Evolutionary conservation across 2,113 vertebrate species (phyloP).

Genomic region (Notiomystis cincta): DNA sequence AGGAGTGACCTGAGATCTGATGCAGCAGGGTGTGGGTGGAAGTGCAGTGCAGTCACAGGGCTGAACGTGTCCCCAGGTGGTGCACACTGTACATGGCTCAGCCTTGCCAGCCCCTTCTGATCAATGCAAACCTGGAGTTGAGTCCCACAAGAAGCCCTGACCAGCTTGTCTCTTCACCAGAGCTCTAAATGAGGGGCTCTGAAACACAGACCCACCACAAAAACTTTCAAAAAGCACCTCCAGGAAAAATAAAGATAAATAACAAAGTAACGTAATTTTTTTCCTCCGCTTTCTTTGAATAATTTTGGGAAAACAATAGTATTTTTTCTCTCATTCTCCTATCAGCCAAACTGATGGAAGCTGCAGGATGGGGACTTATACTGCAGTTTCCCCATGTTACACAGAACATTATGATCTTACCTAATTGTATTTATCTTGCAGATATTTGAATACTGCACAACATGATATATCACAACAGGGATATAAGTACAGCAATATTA

Average conservation of each 20-base stretch:
- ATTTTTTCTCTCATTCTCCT: background rate
- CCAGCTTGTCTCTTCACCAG: background rate
- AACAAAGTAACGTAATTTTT: background rate
- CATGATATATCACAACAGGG: background rate
- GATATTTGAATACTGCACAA: background rate
- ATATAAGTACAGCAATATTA: background rate
- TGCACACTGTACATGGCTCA: background rate
- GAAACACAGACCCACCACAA: background rate
- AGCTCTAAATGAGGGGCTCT: background rate
- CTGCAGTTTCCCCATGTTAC: background rate
- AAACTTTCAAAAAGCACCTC: background rate
- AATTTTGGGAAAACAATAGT: background rate
- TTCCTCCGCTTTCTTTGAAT: background rate
- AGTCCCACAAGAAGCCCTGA: background rate
- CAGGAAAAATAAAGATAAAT: background rate
- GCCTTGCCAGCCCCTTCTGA: background rate
- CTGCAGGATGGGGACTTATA: background rate
- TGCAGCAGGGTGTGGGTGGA: background rate
- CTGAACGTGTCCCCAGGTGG: rapidly evolving
- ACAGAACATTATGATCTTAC: background rate
- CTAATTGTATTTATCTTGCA: background rate
- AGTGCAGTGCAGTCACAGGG: rapidly evolving
- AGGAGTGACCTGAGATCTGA: background rate
- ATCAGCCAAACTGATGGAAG: background rate
- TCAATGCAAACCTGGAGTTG: background rate